Evolutionary conservation across 2,113 vertebrate genomes (phyloP).

Genomic region (Coregonus clupeaformis): DNA sequence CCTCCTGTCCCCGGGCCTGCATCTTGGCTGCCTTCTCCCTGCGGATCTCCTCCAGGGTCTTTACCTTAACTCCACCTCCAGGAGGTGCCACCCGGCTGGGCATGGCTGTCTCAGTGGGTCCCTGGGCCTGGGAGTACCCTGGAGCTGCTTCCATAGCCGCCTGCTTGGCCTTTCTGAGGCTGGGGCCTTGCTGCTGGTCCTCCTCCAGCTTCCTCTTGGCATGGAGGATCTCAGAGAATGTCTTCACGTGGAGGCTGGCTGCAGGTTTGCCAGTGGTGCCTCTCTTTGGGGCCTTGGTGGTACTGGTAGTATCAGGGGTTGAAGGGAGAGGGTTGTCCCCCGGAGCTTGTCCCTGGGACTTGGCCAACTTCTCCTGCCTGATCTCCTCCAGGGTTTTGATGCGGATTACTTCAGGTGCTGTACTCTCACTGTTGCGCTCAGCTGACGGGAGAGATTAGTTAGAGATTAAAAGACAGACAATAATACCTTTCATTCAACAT

Average conservation of each 20-base stretch:
- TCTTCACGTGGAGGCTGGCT: slow-evolving; percentile 59
- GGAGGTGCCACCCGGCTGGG: background rate
- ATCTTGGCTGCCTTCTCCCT: slow-evolving; percentile 84
- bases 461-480: background rate
- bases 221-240: slow-evolving; percentile 75
- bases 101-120: background rate
- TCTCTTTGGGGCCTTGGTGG: slow-evolving; percentile 46
- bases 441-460: slow-evolving; percentile 15
- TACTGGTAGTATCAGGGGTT: slow-evolving; percentile 21
- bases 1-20: slow-evolving; percentile 57
- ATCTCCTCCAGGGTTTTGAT: slow-evolving; percentile 95
- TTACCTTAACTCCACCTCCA: slow-evolving; percentile 73
- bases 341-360: slow-evolving; percentile 46
- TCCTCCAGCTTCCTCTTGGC: slow-evolving; percentile 79
- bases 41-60: slow-evolving; percentile 92
- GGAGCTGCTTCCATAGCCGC: slow-evolving; percentile 13
- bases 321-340: background rate
- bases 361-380: slow-evolving; percentile 81
- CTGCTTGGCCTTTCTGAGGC: slow-evolving; percentile 16
- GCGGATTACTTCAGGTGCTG: slow-evolving; percentile 73
- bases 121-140: slow-evolving; percentile 11
- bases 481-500: too few relatives aligned
- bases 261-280: slow-evolving; percentile 36
- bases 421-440: slow-evolving; percentile 55
- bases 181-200: slow-evolving; percentile 57